Conservation (phyloP, 2,113 vertebrate genomes). For the Acanthochromis polyacanthus region DNA sequence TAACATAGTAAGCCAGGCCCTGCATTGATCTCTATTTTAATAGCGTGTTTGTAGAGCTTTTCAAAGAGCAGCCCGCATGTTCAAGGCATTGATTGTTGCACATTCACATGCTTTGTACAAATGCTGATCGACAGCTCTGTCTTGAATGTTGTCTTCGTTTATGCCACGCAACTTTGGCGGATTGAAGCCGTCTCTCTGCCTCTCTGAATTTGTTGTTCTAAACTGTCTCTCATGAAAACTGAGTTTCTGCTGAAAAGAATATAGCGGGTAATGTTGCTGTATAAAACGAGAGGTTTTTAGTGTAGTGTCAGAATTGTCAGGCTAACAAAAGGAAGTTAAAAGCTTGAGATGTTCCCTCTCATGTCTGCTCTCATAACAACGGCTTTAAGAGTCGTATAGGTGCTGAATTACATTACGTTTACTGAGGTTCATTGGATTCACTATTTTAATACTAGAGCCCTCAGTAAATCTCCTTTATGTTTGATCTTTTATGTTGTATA, state of each 20-base stretch:
- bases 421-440: neutral
- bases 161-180: slow-evolving; percentile 45
- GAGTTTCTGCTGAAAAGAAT: slow-evolving; percentile 46
- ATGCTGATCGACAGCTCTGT: slow-evolving; percentile 72
- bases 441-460: too few relatives aligned
- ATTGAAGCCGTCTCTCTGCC: slow-evolving; percentile 38
- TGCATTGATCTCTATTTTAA: slow-evolving; percentile 68
- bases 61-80: slow-evolving; percentile 54
- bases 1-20: slow-evolving; percentile 62
- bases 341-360: slow-evolving; percentile 40
- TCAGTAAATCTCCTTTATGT: too few relatives aligned
- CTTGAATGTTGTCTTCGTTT: slow-evolving; percentile 57
- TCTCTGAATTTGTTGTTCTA: slow-evolving; percentile 54
- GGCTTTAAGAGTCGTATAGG: slow-evolving; percentile 18
- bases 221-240: slow-evolving; percentile 54
- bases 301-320: slow-evolving; percentile 49
- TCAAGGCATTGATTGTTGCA: slow-evolving; percentile 58
- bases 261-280: slow-evolving; percentile 26
- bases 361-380: slow-evolving; percentile 34
- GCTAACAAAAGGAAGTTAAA: slow-evolving; percentile 47
- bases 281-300: slow-evolving; percentile 44
- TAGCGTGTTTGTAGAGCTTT: slow-evolving; percentile 65
- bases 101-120: slow-evolving; percentile 53
- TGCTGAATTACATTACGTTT: neutral
- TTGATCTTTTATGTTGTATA: too few relatives aligned